A percentile compares a stretch with the other conserved stretches of the same genome.
Conservation (phyloP, 2,888 invertebrate genomes). For the Agonopterix arenella region DNA sequence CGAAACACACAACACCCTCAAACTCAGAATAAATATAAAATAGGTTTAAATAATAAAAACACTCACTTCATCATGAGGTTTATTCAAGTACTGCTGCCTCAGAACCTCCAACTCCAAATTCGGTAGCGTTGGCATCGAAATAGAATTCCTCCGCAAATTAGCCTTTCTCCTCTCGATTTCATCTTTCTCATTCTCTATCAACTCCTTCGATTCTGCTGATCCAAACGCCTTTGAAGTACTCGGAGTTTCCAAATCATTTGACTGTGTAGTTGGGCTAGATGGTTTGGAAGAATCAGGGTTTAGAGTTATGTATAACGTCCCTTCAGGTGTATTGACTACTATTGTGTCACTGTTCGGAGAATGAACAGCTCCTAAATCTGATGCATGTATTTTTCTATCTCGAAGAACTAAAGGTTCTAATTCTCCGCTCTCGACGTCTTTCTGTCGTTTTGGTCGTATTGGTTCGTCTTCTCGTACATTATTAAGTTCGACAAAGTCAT, state of each 20-base stretch:
- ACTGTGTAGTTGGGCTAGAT: slow-evolving; percentile 29
- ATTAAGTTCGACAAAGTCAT: slow-evolving; percentile 30
- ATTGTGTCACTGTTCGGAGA: slow-evolving; percentile 62
- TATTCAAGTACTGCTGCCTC: slow-evolving; percentile 54
- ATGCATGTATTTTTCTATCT: slow-evolving; percentile 37
- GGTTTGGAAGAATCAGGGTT: slow-evolving; percentile 49
- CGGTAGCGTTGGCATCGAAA: slow-evolving; percentile 84
- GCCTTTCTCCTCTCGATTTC: slow-evolving; percentile 38
- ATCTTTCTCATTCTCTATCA: slow-evolving; percentile 45
- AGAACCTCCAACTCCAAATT: slow-evolving; percentile 79
- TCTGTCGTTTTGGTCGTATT: slow-evolving; percentile 28
- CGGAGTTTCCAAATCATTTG: slow-evolving; percentile 38
- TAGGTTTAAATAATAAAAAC: background rate
- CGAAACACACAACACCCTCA: no score
- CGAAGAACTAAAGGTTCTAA: slow-evolving; percentile 9
- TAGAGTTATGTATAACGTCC: slow-evolving; percentile 62
- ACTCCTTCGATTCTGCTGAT: slow-evolving; percentile 39
- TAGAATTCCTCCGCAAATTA: slow-evolving; percentile 80
- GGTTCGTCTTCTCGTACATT: slow-evolving; percentile 24
- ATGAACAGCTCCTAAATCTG: slow-evolving; percentile 54
- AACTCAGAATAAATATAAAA: background rate
- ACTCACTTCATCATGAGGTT: slow-evolving; percentile 51
- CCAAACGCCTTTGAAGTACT: slow-evolving; percentile 45
- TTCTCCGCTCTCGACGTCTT: slow-evolving; percentile 29
- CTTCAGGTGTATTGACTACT: slow-evolving; percentile 66